These are phyloP conservation scores for Trematomus bernacchii DNA, from an alignment of 2,797 vertebrate species.

Conservation along the genomic window DNA sequence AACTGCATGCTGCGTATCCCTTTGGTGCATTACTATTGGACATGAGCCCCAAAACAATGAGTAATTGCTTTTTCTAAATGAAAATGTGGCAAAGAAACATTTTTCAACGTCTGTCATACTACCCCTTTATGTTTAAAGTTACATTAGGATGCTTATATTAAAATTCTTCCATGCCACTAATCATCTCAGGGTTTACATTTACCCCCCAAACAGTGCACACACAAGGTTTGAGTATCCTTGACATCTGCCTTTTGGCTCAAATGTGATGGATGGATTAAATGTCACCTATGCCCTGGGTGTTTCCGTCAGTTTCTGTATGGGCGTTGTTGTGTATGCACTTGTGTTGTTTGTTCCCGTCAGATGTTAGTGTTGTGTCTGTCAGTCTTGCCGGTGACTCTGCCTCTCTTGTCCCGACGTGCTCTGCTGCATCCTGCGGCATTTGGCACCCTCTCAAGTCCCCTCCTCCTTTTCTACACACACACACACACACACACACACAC, in stretches of 20 bases:
- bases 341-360: conserved; percentile 67
- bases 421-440: conserved; percentile 76
- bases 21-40: conserved; percentile 20
- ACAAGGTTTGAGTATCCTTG: conserved; percentile 57
- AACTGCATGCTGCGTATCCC: conserved; percentile 59
- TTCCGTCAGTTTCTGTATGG: conserved; percentile 51
- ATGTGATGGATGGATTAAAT: conserved; percentile 72
- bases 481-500: conserved; percentile 28
- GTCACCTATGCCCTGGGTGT: conserved; percentile 65
- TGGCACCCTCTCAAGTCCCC: conserved; percentile 77
- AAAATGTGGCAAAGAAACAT: background rate
- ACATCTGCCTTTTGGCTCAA: conserved; percentile 63
- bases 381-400: conserved; percentile 60
- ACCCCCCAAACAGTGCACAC: conserved; percentile 25
- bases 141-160: background rate
- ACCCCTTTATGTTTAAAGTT: background rate
- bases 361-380: conserved; percentile 74
- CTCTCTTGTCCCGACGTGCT: conserved; percentile 77
- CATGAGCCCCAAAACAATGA: conserved; percentile 22
- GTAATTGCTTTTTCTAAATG: conserved; percentile 1
- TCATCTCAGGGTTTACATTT: conserved; percentile 40
- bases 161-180: conserved; percentile 33
- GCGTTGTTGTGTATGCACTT: conserved; percentile 32
- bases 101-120: conserved; percentile 6
- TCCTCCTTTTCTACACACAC: conserved; percentile 42